Conservation (phyloP, 2,797 vertebrate genomes). For the Gymnoscopelus microlampas region DNA sequence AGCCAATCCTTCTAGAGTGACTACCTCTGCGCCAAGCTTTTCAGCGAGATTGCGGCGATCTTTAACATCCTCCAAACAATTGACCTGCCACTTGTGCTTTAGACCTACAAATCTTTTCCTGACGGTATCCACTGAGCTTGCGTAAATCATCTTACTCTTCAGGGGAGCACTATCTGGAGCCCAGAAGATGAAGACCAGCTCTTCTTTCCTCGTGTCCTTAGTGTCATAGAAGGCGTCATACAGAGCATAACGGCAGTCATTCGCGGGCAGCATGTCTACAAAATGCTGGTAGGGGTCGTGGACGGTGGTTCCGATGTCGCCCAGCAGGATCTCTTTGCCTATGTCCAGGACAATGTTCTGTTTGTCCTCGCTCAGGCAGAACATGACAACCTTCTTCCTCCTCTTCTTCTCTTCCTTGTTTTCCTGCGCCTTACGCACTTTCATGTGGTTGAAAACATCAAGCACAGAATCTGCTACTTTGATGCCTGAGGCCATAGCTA, state of each 20-base stretch:
- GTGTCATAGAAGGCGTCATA: conserved; percentile 91
- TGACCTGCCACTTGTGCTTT: conserved; percentile 93
- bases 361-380: conserved; percentile 88
- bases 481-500: conserved; percentile 85
- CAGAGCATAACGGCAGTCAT: conserved; percentile 91
- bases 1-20: conserved; percentile 88
- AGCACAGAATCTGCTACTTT: conserved; percentile 88
- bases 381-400: conserved; percentile 91
- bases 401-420: conserved; percentile 87
- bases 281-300: conserved; percentile 85
- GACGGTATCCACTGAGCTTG: conserved; percentile 91
- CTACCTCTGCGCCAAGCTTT: conserved; percentile 86
- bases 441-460: conserved; percentile 91
- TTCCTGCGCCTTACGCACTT: conserved; percentile 87
- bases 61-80: conserved; percentile 89
- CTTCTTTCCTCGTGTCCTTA: conserved; percentile 93
- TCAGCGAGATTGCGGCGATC: conserved; percentile 87
- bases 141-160: conserved; percentile 93
- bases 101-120: conserved; percentile 91
- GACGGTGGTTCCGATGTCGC: conserved; percentile 82
- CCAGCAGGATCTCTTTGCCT: conserved; percentile 86
- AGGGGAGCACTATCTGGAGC: conserved; percentile 86
- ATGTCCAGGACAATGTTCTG: conserved; percentile 88
- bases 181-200: conserved; percentile 93
- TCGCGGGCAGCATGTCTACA: conserved; percentile 85